Evolutionary conservation across 2,113 vertebrate genomes (phyloP).

Genomic region (Muntiacus muntjak): DNA sequence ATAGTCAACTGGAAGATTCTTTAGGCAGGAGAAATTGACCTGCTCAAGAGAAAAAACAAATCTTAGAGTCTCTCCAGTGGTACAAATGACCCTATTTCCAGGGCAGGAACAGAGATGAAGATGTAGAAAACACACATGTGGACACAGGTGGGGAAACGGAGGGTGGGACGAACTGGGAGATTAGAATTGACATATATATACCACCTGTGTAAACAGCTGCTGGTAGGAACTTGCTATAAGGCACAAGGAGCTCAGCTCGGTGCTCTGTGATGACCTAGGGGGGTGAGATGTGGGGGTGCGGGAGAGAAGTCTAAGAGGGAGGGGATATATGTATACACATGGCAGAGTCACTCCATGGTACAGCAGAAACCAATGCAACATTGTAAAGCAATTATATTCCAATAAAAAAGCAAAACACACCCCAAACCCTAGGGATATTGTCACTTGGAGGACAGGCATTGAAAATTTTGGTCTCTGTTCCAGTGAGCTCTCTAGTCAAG

Average conservation of each 20-base stretch:
- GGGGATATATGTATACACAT: background rate
- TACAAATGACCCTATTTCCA: background rate
- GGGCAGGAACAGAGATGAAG: background rate
- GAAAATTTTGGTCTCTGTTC: background rate
- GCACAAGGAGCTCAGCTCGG: background rate
- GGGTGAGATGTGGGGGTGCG: background rate
- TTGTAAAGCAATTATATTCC: background rate
- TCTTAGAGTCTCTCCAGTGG: background rate
- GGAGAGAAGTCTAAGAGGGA: background rate
- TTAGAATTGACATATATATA: background rate
- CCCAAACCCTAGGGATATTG: background rate
- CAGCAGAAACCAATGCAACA: background rate
- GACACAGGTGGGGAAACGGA: background rate
- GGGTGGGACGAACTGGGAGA: background rate
- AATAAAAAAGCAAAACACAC: background rate
- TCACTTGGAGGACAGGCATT: background rate
- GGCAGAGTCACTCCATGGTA: background rate
- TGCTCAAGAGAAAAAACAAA: background rate
- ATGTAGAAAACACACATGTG: background rate
- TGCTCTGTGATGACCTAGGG: background rate
- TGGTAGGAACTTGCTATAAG: background rate
- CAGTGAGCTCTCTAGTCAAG: background rate
- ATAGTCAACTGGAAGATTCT: background rate
- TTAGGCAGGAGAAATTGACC: background rate
- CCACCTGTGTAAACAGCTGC: background rate